phyloP scores from a whole-genome alignment of 2,113 vertebrate genomes.

The Thermophis baileyi region DNA sequence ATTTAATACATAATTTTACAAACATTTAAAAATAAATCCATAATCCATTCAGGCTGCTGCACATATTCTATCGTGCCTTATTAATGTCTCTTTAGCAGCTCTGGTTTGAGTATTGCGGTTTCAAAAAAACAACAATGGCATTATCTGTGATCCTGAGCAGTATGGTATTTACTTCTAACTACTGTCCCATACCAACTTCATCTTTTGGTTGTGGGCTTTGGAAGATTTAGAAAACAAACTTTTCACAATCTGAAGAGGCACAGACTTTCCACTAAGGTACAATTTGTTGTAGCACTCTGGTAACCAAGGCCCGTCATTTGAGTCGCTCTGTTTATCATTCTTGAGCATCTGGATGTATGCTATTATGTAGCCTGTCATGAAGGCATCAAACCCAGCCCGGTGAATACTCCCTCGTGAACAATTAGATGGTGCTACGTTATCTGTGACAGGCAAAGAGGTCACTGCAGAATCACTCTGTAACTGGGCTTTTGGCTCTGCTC shows the following conservation, averaged over 20 bases:
- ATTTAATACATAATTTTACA: conserved; percentile 21
- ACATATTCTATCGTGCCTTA: not conserved
- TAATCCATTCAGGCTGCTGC: not conserved
- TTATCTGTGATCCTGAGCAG: not conserved
- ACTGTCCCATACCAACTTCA: conserved; percentile 80
- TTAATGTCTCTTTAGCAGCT: not conserved
- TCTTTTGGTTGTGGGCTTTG: conserved; percentile 88
- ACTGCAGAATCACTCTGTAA: not conserved
- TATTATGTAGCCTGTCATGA: conserved; percentile 96
- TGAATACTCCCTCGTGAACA: conserved; percentile 72
- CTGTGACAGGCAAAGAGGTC: not conserved
- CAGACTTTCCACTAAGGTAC: conserved; percentile 93
- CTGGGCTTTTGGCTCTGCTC: conserved; percentile 4
- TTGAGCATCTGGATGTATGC: conserved; percentile 74
- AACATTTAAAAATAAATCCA: conserved; percentile 22
- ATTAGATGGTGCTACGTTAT: not conserved
- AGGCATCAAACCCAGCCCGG: conserved; percentile 93
- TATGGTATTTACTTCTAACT: conserved; percentile 24
- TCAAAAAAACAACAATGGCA: not conserved
- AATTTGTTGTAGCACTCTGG: conserved; percentile 86
- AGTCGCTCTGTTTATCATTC: conserved; percentile 31
- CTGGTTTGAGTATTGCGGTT: not conserved
- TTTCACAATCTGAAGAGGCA: conserved; percentile 89
- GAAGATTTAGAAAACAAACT: conserved; percentile 92
- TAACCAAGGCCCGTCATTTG: conserved; percentile 60